Percentiles rank a stretch among this genome's conserved stretches.
Conservation (phyloP, 2,797 vertebrate species). For the Acipenser transmontanus region DNA sequence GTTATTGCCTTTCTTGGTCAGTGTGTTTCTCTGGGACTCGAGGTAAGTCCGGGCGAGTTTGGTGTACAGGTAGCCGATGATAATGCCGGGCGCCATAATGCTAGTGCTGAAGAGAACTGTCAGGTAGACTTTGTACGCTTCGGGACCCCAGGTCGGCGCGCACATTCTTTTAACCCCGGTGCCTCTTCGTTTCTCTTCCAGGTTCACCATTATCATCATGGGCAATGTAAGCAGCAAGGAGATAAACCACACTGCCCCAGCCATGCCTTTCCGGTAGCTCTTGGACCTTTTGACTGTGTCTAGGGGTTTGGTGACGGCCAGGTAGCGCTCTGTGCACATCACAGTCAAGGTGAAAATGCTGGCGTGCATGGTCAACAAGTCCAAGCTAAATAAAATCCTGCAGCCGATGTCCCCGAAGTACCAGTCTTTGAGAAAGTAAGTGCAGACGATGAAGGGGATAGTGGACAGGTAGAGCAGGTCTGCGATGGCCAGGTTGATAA, state of each 20-base stretch:
- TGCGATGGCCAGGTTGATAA: slow-evolving; percentile 82
- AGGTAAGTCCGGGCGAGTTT: slow-evolving; percentile 76
- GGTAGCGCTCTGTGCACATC: slow-evolving; percentile 83
- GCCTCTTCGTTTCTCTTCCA: slow-evolving; percentile 57
- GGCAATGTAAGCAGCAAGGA: slow-evolving; percentile 76
- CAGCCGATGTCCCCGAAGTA: slow-evolving; percentile 84
- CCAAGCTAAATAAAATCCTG: slow-evolving; percentile 79
- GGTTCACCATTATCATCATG: slow-evolving; percentile 80
- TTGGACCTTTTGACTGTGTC: slow-evolving; percentile 69
- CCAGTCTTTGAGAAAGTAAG: slow-evolving; percentile 86
- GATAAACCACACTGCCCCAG: slow-evolving; percentile 73
- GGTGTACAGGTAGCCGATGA: slow-evolving; percentile 80
- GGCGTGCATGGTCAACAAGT: slow-evolving; percentile 90
- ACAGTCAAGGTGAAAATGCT: slow-evolving; percentile 87
- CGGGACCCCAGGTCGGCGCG: slow-evolving; percentile 73
- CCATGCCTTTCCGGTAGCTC: slow-evolving; percentile 69
- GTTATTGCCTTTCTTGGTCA: slow-evolving; percentile 50
- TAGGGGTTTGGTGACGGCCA: slow-evolving; percentile 80
- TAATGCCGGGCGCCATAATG: slow-evolving; percentile 81
- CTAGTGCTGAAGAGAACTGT: slow-evolving; percentile 83
- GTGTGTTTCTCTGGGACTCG: slow-evolving; percentile 68
- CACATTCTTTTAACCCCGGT: slow-evolving; percentile 76
- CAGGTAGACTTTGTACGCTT: slow-evolving; percentile 76
- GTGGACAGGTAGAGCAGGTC: slow-evolving; percentile 88
- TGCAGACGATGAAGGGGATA: slow-evolving; percentile 85